These are phyloP conservation scores for Chiloscyllium punctatum DNA, from an alignment of 2,797 vertebrate genomes.

Conservation along the genomic window DNA sequence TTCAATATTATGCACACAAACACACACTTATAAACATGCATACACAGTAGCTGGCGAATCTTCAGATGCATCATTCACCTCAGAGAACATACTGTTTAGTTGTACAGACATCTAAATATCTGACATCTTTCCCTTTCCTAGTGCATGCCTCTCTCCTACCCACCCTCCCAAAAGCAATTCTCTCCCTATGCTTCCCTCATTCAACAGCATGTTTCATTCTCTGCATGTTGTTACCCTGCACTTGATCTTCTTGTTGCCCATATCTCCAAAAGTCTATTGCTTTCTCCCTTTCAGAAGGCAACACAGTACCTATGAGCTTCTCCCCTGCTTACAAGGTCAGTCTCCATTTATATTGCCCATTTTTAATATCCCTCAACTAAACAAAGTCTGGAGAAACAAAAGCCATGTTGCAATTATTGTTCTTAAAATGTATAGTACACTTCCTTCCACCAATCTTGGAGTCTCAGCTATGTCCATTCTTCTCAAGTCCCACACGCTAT, in stretches of 20 bases:
- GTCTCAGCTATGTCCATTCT: neutral
- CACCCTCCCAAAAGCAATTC: neutral
- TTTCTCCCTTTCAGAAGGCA: neutral
- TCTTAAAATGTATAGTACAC: neutral
- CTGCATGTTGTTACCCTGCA: too few species aligned
- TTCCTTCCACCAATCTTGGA: neutral
- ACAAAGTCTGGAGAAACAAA: neutral
- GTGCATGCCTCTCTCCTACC: too few species aligned
- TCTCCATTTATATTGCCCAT: neutral
- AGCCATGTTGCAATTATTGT: neutral
- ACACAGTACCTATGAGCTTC: neutral
- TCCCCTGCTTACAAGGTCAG: neutral
- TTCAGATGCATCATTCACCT: neutral
- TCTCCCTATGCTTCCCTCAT: neutral
- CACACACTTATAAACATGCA: too few species aligned
- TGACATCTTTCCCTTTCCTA: neutral
- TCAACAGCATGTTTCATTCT: neutral
- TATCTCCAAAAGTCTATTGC: neutral
- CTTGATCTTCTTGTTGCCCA: neutral
- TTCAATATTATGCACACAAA: too few species aligned
- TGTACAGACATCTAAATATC: neutral
- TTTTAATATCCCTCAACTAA: neutral
- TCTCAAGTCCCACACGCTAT: neutral
- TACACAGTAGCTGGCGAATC: neutral
- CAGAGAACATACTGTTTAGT: neutral